A percentile compares a stretch with the other conserved stretches of the same genome.
Conservation (phyloP, 2,888 invertebrate genomes). For the Brenthis daphne region DNA sequence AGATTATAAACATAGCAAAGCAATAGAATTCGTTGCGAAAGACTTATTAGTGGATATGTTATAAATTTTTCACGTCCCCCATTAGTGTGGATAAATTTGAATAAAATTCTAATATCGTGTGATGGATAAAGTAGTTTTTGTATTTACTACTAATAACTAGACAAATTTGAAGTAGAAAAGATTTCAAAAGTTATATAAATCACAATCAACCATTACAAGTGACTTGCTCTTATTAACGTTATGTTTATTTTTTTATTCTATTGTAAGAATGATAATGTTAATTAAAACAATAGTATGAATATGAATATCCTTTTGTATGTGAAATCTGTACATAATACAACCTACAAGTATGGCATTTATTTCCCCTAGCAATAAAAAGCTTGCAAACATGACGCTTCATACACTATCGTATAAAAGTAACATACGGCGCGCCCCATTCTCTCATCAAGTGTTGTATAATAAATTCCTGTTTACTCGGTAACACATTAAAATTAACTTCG, state of each 20-base stretch:
- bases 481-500: slow-evolving; percentile 30
- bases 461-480: slow-evolving; percentile 29
- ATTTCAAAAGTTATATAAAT: too few relatives aligned
- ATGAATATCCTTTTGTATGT: neutral
- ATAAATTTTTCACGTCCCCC: neutral
- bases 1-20: slow-evolving; percentile 25
- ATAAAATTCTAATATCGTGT: neutral
- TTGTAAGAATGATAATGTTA: too few relatives aligned
- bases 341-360: neutral
- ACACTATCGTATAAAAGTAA: slow-evolving; percentile 34
- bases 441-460: slow-evolving; percentile 27
- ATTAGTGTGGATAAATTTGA: neutral
- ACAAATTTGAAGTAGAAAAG: too few relatives aligned
- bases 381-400: slow-evolving; percentile 30
- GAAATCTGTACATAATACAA: neutral
- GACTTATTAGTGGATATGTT: slow-evolving; percentile 16
- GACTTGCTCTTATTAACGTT: too few relatives aligned
- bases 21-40: slow-evolving; percentile 22
- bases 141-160: too few relatives aligned
- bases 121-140: neutral
- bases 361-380: slow-evolving; percentile 30
- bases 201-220: too few relatives aligned
- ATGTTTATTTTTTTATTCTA: too few relatives aligned
- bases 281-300: too few relatives aligned
- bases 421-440: slow-evolving; percentile 35